These are phyloP conservation scores for Iphiclides podalirius DNA, from an alignment of 2,888 invertebrate species.

Conservation along the genomic window DNA sequence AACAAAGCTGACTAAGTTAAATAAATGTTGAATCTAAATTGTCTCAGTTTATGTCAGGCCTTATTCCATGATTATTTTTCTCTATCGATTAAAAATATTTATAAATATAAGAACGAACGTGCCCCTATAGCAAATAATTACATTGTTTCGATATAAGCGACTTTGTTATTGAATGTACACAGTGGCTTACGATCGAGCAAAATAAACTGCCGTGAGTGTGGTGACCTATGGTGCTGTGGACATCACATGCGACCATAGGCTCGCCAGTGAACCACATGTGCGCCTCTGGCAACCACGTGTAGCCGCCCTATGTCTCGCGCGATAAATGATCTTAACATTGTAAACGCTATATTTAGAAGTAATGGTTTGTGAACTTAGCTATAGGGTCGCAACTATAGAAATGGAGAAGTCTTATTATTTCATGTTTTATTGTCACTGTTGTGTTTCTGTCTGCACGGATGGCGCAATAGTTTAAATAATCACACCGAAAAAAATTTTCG, in stretches of 20 bases:
- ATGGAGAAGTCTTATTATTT: not conserved
- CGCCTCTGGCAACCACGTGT: slow-evolving; percentile 37
- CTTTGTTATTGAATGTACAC: slow-evolving; percentile 9
- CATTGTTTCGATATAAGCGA: not conserved
- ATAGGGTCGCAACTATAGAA: no score
- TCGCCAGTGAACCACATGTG: slow-evolving; percentile 25
- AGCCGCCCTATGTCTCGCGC: slow-evolving; percentile 3
- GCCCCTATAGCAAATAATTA: no score
- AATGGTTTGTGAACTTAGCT: not conserved
- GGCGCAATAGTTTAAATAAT: no score
- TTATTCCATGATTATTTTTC: no score
- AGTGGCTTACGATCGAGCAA: slow-evolving; percentile 10
- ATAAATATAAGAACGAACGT: no score
- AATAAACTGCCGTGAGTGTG: slow-evolving; percentile 17
- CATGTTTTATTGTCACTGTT: no score
- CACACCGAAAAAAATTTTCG: no score
- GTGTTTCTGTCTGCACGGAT: no score
- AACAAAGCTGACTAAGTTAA: no score
- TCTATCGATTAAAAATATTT: no score
- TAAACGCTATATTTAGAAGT: slow-evolving; percentile 4
- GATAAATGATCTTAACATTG: slow-evolving; percentile 19
- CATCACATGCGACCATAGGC: slow-evolving; percentile 30
- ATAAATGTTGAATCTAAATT: no score
- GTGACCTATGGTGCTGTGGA: slow-evolving; percentile 17
- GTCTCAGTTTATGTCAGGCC: no score